Evolutionary conservation across 2,888 invertebrate genomes (phyloP).

Genomic region (Aphodius sticticus): DNA sequence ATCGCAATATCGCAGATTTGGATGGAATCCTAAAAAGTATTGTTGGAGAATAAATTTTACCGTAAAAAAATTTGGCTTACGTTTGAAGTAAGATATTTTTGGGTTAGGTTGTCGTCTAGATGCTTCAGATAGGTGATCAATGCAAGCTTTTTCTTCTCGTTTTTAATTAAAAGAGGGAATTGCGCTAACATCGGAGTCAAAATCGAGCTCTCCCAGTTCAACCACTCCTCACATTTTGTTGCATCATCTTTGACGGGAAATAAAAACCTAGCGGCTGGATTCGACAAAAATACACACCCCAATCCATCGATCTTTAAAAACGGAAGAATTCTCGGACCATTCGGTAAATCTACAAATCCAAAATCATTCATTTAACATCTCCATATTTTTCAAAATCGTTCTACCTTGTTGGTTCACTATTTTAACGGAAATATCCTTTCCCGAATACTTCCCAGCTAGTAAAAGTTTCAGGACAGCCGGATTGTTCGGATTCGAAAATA

Average conservation of each 20-base stretch:
- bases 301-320: conserved; percentile 70
- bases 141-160: conserved; percentile 65
- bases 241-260: conserved; percentile 59
- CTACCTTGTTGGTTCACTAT: conserved; percentile 69
- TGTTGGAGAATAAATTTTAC: background rate
- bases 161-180: conserved; percentile 61
- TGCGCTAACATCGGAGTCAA: conserved; percentile 67
- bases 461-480: conserved; percentile 78
- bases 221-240: conserved; percentile 63
- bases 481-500: conserved; percentile 80
- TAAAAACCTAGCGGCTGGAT: conserved; percentile 74
- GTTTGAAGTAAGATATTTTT: conserved; percentile 22
- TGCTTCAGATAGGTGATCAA: conserved; percentile 66
- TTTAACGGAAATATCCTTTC: conserved; percentile 66
- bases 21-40: conserved; percentile 65
- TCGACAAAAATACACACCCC: conserved; percentile 73
- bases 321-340: conserved; percentile 70
- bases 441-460: conserved; percentile 72
- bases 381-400: background rate
- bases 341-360: conserved; percentile 48
- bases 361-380: background rate
- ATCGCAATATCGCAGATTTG: conserved; percentile 75
- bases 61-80: conserved; percentile 7
- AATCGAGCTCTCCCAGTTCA: conserved; percentile 72
- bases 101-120: conserved; percentile 60